Conservation (phyloP, 2,888 invertebrate species). For the Agrotis segetum region DNA sequence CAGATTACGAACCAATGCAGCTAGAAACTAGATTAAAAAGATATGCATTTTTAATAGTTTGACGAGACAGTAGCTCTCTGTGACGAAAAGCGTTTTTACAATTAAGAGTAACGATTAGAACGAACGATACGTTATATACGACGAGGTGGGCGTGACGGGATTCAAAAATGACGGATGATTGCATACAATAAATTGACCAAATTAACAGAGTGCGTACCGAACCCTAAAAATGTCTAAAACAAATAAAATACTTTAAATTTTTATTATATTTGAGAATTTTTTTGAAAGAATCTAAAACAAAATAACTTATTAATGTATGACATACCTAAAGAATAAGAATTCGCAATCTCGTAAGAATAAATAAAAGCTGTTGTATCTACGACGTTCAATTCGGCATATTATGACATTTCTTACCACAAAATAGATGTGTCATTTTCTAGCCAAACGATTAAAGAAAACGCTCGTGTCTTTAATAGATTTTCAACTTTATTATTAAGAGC, state of each 20-base stretch:
- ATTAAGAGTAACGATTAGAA: slow-evolving; percentile 61
- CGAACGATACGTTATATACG: slow-evolving; percentile 62
- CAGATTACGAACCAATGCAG: slow-evolving; percentile 65
- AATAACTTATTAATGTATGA: not conserved
- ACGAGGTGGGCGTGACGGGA: slow-evolving; percentile 30
- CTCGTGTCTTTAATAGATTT: no score
- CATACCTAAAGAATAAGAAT: not conserved
- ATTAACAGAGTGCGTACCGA: no score
- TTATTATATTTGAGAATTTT: not conserved
- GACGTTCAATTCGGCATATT: no score
- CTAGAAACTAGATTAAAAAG: slow-evolving; percentile 65
- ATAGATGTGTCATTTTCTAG: no score
- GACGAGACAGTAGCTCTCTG: slow-evolving; percentile 31
- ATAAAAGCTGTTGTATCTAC: no score
- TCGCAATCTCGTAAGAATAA: no score
- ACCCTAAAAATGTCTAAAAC: not conserved
- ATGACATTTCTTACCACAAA: no score
- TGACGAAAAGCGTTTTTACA: slow-evolving; percentile 59
- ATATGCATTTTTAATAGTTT: slow-evolving; percentile 54
- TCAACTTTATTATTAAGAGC: no score
- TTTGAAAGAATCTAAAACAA: not conserved
- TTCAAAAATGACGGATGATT: not conserved
- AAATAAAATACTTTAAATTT: not conserved
- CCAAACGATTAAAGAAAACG: no score
- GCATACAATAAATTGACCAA: no score